A percentile compares a stretch with the other conserved stretches of the same genome.
Conservation (phyloP, 2,113 vertebrate species). For the Tor tambroides region DNA sequence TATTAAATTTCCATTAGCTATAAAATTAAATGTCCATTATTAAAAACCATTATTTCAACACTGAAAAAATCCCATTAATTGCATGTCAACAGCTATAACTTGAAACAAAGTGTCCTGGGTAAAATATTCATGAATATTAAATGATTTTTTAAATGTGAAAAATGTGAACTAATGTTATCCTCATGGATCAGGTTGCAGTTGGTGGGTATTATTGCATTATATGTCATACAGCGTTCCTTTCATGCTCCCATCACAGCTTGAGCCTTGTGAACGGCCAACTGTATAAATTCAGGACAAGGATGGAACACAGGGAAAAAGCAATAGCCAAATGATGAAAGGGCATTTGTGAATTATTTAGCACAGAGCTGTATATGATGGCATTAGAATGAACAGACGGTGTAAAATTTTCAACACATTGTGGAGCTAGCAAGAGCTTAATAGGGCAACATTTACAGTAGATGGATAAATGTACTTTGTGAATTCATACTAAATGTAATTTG, state of each 20-base stretch:
- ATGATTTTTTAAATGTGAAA: no score
- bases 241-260: background rate
- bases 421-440: constrained; percentile 27
- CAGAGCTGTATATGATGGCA: constrained; percentile 38
- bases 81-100: background rate
- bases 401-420: constrained; percentile 15
- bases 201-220: background rate
- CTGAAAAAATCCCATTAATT: background rate
- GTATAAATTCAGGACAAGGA: constrained; percentile 46
- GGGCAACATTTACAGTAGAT: constrained; percentile 25
- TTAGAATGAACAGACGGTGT: constrained; percentile 40
- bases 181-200: background rate
- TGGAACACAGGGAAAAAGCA: constrained; percentile 24
- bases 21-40: background rate
- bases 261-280: constrained; percentile 4
- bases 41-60: background rate
- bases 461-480: background rate
- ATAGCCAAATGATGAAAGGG: constrained; percentile 47
- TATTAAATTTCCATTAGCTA: no score
- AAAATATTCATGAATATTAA: background rate
- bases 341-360: constrained; percentile 51
- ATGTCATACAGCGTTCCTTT: constrained; percentile 8
- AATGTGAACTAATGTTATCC: background rate
- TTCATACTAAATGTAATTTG: background rate
- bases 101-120: background rate